Evolutionary conservation across 2,888 invertebrate genomes (phyloP).

Genomic region (Ophioninae sp.): DNA sequence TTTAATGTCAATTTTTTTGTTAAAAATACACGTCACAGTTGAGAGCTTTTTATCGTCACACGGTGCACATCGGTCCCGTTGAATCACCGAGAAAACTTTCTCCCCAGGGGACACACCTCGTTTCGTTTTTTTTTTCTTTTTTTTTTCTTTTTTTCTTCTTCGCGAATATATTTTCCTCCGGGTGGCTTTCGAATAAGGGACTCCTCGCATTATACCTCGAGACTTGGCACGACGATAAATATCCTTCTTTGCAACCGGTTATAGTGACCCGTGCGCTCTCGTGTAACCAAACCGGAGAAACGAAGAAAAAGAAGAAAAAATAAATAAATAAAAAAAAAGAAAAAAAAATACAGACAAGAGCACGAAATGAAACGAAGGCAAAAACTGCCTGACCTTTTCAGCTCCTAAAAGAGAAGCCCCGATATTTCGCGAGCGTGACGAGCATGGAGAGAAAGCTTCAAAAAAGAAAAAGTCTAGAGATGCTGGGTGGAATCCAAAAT

Average conservation of each 20-base stretch:
- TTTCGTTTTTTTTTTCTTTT: conserved; percentile 6
- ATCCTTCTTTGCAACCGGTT: conserved; percentile 47
- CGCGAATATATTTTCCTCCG: too few relatives aligned
- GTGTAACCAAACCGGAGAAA: conserved; percentile 18
- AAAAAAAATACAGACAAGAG: too few relatives aligned
- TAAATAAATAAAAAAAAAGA: too few relatives aligned
- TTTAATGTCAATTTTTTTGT: conserved; percentile 32
- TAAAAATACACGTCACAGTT: background rate
- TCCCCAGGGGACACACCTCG: conserved; percentile 2
- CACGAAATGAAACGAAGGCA: conserved; percentile 13
- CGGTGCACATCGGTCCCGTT: background rate
- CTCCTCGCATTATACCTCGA: conserved; percentile 17
- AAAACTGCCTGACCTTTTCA: conserved; percentile 40
- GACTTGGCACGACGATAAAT: conserved; percentile 41
- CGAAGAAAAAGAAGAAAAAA: background rate
- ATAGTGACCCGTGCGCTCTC: conserved; percentile 34
- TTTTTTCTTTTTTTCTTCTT: too few relatives aligned
- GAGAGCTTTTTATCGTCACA: conserved; percentile 29
- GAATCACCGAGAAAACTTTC: conserved; percentile 2
- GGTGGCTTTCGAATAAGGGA: conserved; percentile 21
- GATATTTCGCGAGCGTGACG: conserved; percentile 4
- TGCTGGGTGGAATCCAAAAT: too few relatives aligned
- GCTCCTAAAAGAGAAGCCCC: conserved; percentile 2
- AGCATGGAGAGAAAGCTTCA: background rate
- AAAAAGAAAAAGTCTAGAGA: too few relatives aligned